phyloP scores from a whole-genome alignment of 2,113 vertebrate genomes.

The Gobius niger region DNA sequence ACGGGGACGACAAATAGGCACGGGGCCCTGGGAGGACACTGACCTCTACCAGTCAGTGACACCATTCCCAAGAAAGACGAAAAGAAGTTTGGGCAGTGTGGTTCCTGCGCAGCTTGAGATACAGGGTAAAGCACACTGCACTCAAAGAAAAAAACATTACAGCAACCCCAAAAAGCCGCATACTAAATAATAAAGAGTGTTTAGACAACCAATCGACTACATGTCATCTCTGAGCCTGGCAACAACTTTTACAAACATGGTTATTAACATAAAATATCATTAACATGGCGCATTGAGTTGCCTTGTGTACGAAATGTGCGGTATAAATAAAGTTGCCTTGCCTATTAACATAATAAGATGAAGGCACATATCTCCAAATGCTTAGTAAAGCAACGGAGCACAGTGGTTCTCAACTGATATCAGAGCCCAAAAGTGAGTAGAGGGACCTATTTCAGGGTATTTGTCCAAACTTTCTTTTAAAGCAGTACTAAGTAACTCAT shows the following conservation, averaged over 20 bases:
- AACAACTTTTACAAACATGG: neutral
- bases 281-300: too few species aligned
- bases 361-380: too few species aligned
- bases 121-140: neutral
- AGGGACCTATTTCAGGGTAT: too few species aligned
- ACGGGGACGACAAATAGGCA: slow-evolving; percentile 53
- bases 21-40: slow-evolving; percentile 65
- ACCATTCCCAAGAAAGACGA: slow-evolving; percentile 37
- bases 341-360: slow-evolving; percentile 1
- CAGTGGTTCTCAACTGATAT: too few species aligned
- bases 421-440: too few species aligned
- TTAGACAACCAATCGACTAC: neutral
- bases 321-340: too few species aligned
- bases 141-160: neutral
- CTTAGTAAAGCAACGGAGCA: too few species aligned
- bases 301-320: too few species aligned
- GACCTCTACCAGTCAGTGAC: slow-evolving; percentile 62
- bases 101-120: neutral
- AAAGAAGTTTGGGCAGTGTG: slow-evolving; percentile 5
- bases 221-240: neutral
- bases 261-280: neutral
- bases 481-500: too few species aligned
- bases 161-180: neutral
- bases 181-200: neutral
- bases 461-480: too few species aligned